phyloP scores from a whole-genome alignment of 2,797 vertebrate genomes.

The Furcifer pardalis region DNA sequence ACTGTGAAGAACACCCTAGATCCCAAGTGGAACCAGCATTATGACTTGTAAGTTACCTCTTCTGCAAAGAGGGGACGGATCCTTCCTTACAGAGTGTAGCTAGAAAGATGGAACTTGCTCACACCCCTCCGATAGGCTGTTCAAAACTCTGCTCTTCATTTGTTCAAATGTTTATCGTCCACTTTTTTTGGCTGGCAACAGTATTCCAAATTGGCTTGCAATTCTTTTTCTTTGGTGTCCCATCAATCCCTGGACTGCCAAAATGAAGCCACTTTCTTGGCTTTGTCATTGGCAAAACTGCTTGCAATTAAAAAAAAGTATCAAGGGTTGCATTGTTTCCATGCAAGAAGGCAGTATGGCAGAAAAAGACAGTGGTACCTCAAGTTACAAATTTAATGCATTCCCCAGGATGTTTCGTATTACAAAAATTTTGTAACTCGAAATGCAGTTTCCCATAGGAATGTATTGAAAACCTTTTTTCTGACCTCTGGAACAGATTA shows the following conservation, averaged over 20 bases:
- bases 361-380: not conserved
- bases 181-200: not conserved
- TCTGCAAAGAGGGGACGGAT: not conserved
- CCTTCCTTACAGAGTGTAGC: not conserved
- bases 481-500: too few relatives aligned
- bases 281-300: too few relatives aligned
- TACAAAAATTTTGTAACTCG: too few relatives aligned
- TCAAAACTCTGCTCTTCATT: not conserved
- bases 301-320: too few relatives aligned
- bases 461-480: too few relatives aligned
- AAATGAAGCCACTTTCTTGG: too few relatives aligned
- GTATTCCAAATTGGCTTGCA: not conserved
- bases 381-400: too few relatives aligned
- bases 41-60: slow-evolving; percentile 90
- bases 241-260: too few relatives aligned
- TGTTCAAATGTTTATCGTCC: not conserved
- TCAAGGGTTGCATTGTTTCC: not conserved
- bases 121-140: not conserved
- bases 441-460: too few relatives aligned
- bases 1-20: slow-evolving; percentile 98
- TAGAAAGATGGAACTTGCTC: not conserved
- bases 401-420: too few relatives aligned
- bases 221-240: too few relatives aligned
- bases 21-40: slow-evolving; percentile 99
- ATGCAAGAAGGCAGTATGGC: not conserved